Evolutionary conservation across 1,140 invertebrate genomes (phyloP), one percentile per base, ranked within the genome.

Genomic region (Brachionus calyciflorus): DNA sequence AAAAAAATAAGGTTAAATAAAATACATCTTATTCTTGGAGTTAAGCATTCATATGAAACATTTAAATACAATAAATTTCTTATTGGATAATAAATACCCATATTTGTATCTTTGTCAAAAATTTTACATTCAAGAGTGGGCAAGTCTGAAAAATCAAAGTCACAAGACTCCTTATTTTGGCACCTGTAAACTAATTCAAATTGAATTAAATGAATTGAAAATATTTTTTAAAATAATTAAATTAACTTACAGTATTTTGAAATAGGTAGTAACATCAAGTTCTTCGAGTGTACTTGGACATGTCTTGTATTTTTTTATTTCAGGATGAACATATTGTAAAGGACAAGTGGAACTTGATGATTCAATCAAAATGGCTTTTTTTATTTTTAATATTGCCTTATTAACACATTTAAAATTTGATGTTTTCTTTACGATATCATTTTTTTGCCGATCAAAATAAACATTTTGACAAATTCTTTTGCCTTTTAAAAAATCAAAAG

Each of bases 21-120:
- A 4, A 51, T 73, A 73, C 69, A 73, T 73, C 19, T 49, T 14
- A 73, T 49, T 51, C 69, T 49, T 41, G 28, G 44, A 37, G 69
- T 73, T 41, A 40, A 24, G 14, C 69, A 73, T 33, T 33, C 30
- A 73, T 73, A 73, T 51, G 69, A 40, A 14, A 73, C 46, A 14
- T 73, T 73, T 17, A 73, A 19, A 26, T 30, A 73, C 21, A 40
- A 30, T 10, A 51, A 40, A 73, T 40, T 40, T 19, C 30, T 49
- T 14, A 41, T 19, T 0, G 44, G 51, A 41, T 73, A 37, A 41
- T 17, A 73, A 28, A 49, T 10, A 21, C 37, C 69, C 37, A 40
- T 55, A n/a, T 73, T 21, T 21, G 21, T 33, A 3, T 73, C 28
- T 1, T n/a, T 21, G 46, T 73, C 69, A n/a, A 41, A 73, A 12